Percentiles rank a stretch among this genome's conserved stretches.
These are phyloP conservation scores for Eriocheir sinensis DNA, from an alignment of 1,140 invertebrate species.

Conservation along the genomic window DNA sequence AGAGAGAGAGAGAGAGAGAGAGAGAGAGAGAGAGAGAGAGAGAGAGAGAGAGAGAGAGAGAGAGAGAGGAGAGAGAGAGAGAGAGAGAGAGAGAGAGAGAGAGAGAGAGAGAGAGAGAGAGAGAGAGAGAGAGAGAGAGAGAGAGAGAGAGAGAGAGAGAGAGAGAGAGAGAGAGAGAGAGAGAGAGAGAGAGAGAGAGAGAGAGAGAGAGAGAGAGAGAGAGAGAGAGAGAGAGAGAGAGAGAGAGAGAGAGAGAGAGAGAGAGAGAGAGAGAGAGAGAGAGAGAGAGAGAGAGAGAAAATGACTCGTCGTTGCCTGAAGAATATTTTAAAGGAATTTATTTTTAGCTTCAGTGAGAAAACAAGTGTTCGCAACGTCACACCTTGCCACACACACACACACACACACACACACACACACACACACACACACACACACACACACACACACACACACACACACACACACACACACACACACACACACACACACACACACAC, in stretches of 20 bases:
- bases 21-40: too few species aligned
- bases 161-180: neutral
- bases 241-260: conserved; percentile 18
- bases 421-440: conserved; percentile 33
- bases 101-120: neutral
- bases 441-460: conserved; percentile 42
- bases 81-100: neutral
- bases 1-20: too few species aligned
- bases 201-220: neutral
- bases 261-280: neutral
- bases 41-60: too few species aligned
- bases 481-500: conserved; percentile 50
- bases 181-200: neutral
- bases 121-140: neutral
- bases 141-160: neutral
- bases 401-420: conserved; percentile 58
- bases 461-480: conserved; percentile 43
- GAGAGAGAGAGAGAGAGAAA: neutral
- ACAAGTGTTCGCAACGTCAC: neutral
- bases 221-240: conserved; percentile 14
- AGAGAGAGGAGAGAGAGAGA: too few species aligned
- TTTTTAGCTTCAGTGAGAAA: neutral
- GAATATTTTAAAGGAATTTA: neutral
- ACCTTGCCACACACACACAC: conserved; percentile 45
- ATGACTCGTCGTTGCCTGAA: conserved; percentile 8